Conservation (phyloP, 2,888 invertebrate species). For the Mimachlamys varia region DNA sequence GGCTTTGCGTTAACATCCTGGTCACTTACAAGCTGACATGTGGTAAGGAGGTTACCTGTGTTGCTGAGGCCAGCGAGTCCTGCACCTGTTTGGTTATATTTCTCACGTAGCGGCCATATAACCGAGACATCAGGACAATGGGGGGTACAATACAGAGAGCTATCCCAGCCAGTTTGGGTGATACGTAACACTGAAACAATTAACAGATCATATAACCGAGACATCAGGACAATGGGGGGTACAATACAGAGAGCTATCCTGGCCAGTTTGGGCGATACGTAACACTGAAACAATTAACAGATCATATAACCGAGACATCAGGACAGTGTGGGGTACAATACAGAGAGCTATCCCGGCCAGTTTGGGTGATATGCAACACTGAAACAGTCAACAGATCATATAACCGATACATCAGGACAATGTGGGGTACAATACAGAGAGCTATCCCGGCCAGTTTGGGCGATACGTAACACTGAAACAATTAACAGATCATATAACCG, state of each 20-base stretch:
- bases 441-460: slow-evolving; percentile 93
- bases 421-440: slow-evolving; percentile 93
- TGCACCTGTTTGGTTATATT: slow-evolving; percentile 91
- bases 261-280: slow-evolving; percentile 94
- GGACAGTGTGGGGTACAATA: slow-evolving; percentile 95
- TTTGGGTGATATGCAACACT: slow-evolving; percentile 95
- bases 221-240: slow-evolving; percentile 93
- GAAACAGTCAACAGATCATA: slow-evolving; percentile 81
- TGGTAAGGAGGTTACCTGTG: slow-evolving; percentile 83
- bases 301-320: slow-evolving; percentile 87
- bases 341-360: slow-evolving; percentile 92
- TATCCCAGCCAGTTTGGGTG: slow-evolving; percentile 92
- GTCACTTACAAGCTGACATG: too few relatives aligned
- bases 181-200: slow-evolving; percentile 91
- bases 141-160: slow-evolving; percentile 95
- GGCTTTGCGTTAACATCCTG: too few relatives aligned
- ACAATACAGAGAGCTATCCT: slow-evolving; percentile 93
- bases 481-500: too few relatives aligned
- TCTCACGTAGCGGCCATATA: slow-evolving; percentile 88
- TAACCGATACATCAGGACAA: slow-evolving; percentile 90
- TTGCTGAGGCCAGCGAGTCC: slow-evolving; percentile 84
- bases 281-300: slow-evolving; percentile 87
- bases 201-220: slow-evolving; percentile 84
- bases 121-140: slow-evolving; percentile 90
- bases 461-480: slow-evolving; percentile 92